Conservation (phyloP, 2,113 vertebrate species). For the Eudyptes chrysolophus region DNA sequence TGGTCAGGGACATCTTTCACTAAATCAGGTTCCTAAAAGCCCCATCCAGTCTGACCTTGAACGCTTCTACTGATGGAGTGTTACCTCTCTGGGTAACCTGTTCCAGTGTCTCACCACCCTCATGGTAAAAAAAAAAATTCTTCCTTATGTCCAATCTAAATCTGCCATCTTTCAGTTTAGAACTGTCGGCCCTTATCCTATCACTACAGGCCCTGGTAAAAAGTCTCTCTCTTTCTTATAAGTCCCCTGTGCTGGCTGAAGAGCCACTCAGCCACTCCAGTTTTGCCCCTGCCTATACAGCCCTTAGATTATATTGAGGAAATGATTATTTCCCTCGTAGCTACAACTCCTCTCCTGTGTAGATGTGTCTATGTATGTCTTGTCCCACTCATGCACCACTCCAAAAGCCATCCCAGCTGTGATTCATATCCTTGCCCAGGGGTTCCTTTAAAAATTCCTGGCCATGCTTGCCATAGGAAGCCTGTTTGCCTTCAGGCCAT, state of each 20-base stretch:
- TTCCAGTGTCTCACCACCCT: background rate
- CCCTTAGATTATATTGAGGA: background rate
- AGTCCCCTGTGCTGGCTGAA: background rate
- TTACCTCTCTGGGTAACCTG: background rate
- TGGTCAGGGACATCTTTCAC: background rate
- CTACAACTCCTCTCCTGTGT: background rate
- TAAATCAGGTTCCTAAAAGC: background rate
- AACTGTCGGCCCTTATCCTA: background rate
- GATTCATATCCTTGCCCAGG: conserved; percentile 42
- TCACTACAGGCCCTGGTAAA: background rate
- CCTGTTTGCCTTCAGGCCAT: background rate
- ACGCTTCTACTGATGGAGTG: background rate
- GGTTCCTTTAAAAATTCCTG: conserved; percentile 20
- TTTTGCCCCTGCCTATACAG: background rate
- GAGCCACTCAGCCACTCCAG: background rate
- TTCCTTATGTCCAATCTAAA: background rate
- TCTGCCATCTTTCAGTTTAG: background rate
- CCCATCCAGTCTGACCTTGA: background rate
- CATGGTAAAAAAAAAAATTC: background rate
- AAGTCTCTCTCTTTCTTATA: background rate
- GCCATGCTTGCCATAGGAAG: background rate
- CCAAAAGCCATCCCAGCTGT: background rate
- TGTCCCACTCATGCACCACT: background rate
- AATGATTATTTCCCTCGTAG: background rate
- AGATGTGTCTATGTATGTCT: background rate